Evolutionary conservation across 2,888 invertebrate species (phyloP), one percentile per base, ranked within the genome.

Genomic region (Octodonta nipae): DNA sequence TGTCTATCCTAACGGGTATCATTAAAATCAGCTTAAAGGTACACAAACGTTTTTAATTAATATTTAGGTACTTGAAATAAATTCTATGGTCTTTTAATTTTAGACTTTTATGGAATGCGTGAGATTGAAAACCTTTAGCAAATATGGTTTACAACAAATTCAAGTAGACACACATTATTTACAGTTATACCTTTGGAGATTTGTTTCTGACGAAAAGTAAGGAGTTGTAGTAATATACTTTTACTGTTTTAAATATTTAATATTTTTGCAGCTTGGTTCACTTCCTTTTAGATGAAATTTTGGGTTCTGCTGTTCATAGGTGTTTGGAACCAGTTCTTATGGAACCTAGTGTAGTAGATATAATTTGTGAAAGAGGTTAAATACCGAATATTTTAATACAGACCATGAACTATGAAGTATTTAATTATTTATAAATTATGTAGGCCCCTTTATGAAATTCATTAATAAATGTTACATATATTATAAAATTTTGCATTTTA

Each of bases 121-220:
- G 1, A 72, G 98, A 33, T 63, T 95, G 45, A 78, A 88, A 42
- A 96, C 95, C 0, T 95, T 96, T 55, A 91, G 92, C 45, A 82
- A 86, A 54, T 92, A 84, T 62, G 98, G 96, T 1, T 63, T 98
- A 31, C 96, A 99, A 54, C 98, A 99, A 65, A 81, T 98, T 42
- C 98, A 99, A 67, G 95, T 98, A 4, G 98, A 98, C 63, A 86
- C 89, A 0, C 92, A 95, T 63, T 99, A 93, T 57, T 67, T 99
- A 29, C 95, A 96, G 58, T 75, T 93, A 51, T 85, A 95, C 61
- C 66, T 99, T 32, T 96, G 96, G 76, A 74, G 91, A 57, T 93
- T 93, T 69, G 92, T 95, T 1, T 80, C 85, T 32, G 95, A 96
- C 65, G 96, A 98, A 65, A 81, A 82, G 81, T 80, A 62, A 63